Base-by-base conservation (phyloP, 1,140 invertebrate genomes). In the Lethocerus indicus region DNA sequence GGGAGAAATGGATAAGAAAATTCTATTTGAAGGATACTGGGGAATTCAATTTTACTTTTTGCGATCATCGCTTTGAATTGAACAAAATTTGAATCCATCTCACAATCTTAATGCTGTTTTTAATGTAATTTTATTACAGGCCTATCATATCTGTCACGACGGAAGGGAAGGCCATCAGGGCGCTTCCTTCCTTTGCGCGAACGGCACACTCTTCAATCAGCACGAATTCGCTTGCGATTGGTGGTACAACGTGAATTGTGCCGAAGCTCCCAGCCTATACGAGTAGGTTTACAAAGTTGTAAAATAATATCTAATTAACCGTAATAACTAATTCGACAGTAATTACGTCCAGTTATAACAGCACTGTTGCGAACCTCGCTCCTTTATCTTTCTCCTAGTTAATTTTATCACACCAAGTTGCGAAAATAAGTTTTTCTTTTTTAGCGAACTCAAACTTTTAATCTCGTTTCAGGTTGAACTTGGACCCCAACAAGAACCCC, bases 171-270 rank as follows among this genome's bases (percentile, higher is more conserved):
- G 82, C 13, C 71, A 83, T 48, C 81, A 85, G 60, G 83, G 82
- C 0, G 79, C 81, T 0, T 72, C 75, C 0, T 90, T 91, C 62
- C 73, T 91, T 0, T 91, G 88, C 62, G 79, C 85, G 3, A 88
- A 90, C 59, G 87, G 87, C 0, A 91, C 88, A 0, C 68, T 91
- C 40, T 92, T 90, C 61, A 87, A 87, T 60, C 87, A 91, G 60
- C 71, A 78, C 36, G 81, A 86, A 59, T 88, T 90, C 56, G 74
- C 83, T 23, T 91, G 88, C 57, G 87, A 91, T 60, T 91, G 87
- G 86, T 90, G 86, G 87, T 89, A 88, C 66, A 90, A 90, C 60
- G 87, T 89, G 0, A 79, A 89, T 59, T 90, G 78, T 55, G 71
- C 70, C 7, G 72, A 79, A 57, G 81, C 82, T 21, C 67, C 70